Conservation (phyloP, 1,140 invertebrate species). For the Zelostemma sp. region DNA sequence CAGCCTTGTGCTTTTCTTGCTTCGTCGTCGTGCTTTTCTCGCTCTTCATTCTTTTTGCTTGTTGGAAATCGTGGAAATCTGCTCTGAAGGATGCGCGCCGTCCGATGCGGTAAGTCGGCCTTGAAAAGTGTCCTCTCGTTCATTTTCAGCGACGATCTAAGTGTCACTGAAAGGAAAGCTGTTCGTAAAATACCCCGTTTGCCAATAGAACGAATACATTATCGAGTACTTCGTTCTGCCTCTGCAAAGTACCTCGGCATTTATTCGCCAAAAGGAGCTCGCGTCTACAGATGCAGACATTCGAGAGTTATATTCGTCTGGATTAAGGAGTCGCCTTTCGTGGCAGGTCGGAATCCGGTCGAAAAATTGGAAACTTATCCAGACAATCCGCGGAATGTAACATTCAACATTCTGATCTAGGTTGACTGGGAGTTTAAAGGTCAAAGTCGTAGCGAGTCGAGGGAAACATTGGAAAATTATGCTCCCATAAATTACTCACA, state of each 20-base stretch:
- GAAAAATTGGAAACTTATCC: no score
- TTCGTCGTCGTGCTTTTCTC: conserved; percentile 10
- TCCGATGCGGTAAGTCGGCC: conserved; percentile 24
- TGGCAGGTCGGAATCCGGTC: neutral
- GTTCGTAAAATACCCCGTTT: neutral
- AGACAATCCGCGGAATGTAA: no score
- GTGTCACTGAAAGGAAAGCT: conserved; percentile 18
- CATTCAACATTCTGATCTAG: no score
- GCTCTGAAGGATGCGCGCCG: conserved; percentile 5
- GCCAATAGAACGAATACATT: conserved; percentile 33
- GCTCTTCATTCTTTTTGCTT: conserved; percentile 15
- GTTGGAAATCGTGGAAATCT: conserved; percentile 19
- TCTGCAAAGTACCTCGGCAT: conserved; percentile 9
- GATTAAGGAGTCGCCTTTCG: neutral
- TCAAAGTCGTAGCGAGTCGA: neutral
- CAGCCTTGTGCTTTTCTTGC: conserved; percentile 15
- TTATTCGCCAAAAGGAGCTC: conserved; percentile 10
- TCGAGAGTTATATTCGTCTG: neutral
- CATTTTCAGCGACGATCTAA: conserved; percentile 24
- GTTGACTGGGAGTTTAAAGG: neutral
- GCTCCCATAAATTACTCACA: neutral
- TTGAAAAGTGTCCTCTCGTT: conserved; percentile 32
- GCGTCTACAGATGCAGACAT: neutral
- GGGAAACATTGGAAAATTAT: neutral
- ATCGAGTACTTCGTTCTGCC: neutral